phyloP scores from a whole-genome alignment of 2,113 vertebrate species.

The Ceyx cyanopectus region DNA sequence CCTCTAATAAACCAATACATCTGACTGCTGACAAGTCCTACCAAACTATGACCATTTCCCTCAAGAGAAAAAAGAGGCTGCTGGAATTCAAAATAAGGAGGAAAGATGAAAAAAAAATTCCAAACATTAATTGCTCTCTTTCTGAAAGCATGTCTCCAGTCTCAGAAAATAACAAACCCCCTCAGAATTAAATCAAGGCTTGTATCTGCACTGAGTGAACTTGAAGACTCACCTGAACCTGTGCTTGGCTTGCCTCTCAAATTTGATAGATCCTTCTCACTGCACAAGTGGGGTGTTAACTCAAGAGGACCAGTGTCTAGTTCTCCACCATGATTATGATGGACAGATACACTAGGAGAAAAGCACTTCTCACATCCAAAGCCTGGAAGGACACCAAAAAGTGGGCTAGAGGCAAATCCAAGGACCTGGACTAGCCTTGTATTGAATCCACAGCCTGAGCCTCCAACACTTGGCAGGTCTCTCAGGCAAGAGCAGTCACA shows the following conservation, averaged over 20 bases:
- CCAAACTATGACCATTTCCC: neutral
- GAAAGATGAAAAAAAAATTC: neutral
- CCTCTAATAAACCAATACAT: neutral
- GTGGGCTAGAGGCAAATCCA: neutral
- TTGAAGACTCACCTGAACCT: neutral
- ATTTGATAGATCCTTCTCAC: neutral
- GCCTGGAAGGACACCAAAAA: neutral
- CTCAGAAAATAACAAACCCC: neutral
- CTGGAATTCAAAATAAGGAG: neutral
- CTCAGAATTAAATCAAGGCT: neutral
- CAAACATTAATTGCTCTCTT: neutral
- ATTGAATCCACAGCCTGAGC: neutral
- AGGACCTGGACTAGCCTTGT: neutral
- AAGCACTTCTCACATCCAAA: neutral
- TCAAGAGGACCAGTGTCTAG: neutral
- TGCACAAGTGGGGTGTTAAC: neutral
- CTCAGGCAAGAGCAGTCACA: neutral
- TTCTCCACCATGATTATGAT: rapidly evolving
- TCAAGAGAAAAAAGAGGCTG: neutral
- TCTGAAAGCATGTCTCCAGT: neutral
- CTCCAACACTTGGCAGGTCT: neutral
- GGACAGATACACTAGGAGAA: rapidly evolving
- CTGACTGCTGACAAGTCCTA: neutral
- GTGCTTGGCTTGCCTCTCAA: neutral
- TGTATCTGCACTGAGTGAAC: neutral